Base-by-base conservation (phyloP, 2,113 vertebrate genomes). In the Cairina moschata region DNA sequence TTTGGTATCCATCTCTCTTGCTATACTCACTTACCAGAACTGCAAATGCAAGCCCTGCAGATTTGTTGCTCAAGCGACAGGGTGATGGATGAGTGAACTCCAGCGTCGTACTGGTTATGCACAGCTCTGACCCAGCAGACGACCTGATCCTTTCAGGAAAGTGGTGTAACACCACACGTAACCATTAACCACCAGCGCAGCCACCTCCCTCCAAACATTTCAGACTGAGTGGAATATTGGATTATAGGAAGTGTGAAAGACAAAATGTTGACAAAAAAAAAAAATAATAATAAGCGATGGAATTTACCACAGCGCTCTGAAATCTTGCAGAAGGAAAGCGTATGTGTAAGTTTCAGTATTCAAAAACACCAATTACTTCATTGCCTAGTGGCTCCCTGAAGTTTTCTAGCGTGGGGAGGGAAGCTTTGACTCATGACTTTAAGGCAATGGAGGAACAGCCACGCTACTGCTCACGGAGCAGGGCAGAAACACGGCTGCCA, bases 81-180 rank as follows among this genome's bases (percentile, higher is more conserved):
- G 6, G 54, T 0, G 2, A 38, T 38, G 32, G 52, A 32, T 32
- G 56, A 75, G 26, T 59, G 67, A 32, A n/a, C 11, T 46, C n/a
- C 7, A 17, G 25, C 0, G 0, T 50, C 62, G 36, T 6, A 36
- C 5, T 7, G 52, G 15, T 36, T 76, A 31, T 56, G 46, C 2
- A 1, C 8, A 55, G 18, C 21, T 88, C 68, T 56, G 65, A 26
- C 12, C 1, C 1, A 77, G n/a, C 38, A 88, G 50, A 17, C 8
- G 22, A 60, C 9, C 31, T 22, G 28, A 65, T 2, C 3, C n/a
- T 67, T 48, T 25, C 2, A 46, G 25, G 23, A 25, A 74, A 80
- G 32, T 18, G 18, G 29, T 4, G 1, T 29, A 72, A 52, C 42
- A 78, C 34, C 25, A 44, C 40, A 4, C 86, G 18, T 74, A 63